Conservation (phyloP, 2,113 vertebrate species). For the Calyptomena viridis region DNA sequence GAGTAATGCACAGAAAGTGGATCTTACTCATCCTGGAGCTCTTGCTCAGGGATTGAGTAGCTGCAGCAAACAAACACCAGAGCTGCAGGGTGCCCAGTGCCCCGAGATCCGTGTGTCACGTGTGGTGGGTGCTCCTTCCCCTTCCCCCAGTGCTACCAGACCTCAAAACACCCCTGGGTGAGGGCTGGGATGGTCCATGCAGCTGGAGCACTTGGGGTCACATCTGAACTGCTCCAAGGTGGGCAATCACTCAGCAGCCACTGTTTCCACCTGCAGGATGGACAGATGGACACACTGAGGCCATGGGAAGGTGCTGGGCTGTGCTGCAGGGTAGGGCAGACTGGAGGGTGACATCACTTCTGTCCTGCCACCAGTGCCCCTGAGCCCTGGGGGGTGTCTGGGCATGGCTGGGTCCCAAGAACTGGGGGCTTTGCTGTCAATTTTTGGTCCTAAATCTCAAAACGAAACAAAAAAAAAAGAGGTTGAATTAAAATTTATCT, state of each 20-base stretch:
- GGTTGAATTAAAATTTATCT: background rate
- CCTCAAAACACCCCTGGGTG: background rate
- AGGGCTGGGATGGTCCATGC: background rate
- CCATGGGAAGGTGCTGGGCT: rapidly evolving
- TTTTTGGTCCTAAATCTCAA: background rate
- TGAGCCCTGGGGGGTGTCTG: background rate
- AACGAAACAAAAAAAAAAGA: background rate
- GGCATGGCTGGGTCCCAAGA: background rate
- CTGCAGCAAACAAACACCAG: background rate
- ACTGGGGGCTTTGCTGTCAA: rapidly evolving
- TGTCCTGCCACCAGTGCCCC: background rate
- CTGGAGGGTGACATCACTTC: background rate
- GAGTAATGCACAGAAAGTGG: background rate
- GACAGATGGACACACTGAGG: background rate
- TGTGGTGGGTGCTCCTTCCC: background rate
- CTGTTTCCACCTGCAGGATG: background rate
- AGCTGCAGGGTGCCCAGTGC: rapidly evolving
- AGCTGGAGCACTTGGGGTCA: background rate
- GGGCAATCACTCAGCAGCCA: rapidly evolving
- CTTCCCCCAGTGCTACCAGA: rapidly evolving
- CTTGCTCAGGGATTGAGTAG: background rate
- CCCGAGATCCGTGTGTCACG: rapidly evolving
- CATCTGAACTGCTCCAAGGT: background rate
- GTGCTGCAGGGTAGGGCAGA: background rate
- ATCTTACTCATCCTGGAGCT: background rate